Evolutionary conservation across 2,888 invertebrate species (phyloP).

Genomic region (Pollenia griseotomentosa): DNA sequence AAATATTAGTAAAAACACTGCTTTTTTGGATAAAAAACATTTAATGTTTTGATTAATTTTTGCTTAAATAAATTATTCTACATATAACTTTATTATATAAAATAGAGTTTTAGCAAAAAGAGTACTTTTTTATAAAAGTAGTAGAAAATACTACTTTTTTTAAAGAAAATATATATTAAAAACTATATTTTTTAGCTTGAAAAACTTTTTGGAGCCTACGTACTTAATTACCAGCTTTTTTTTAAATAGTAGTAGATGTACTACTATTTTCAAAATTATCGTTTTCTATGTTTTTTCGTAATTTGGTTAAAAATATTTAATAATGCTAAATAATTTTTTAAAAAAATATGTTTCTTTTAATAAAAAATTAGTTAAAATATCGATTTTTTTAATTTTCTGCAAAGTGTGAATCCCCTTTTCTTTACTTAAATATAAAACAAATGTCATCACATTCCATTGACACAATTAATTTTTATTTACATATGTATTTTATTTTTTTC

Average conservation of each 20-base stretch:
- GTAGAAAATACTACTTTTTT: not conserved
- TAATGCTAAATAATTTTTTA: too few species aligned
- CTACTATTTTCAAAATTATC: not conserved
- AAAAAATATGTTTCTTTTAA: too few species aligned
- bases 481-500: too few species aligned
- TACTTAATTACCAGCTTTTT: too few species aligned
- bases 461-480: constrained; percentile 49
- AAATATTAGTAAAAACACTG: not conserved
- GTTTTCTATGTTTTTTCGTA: too few species aligned
- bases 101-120: too few species aligned
- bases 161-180: not conserved
- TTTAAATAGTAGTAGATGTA: not conserved
- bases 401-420: not conserved
- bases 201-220: not conserved
- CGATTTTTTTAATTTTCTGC: not conserved
- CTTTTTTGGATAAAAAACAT: not conserved
- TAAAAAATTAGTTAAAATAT: not conserved
- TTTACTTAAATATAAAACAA: constrained; percentile 1
- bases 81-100: too few species aligned
- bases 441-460: constrained; percentile 54
- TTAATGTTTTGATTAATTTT: too few species aligned
- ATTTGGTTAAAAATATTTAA: too few species aligned
- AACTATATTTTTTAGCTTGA: not conserved
- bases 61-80: too few species aligned
- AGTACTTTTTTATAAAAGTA: not conserved